A percentile compares a stretch with the other conserved stretches of the same genome.
These are phyloP conservation scores for Nomada fabriciana DNA, from an alignment of 2,888 invertebrate species.

Conservation along the genomic window DNA sequence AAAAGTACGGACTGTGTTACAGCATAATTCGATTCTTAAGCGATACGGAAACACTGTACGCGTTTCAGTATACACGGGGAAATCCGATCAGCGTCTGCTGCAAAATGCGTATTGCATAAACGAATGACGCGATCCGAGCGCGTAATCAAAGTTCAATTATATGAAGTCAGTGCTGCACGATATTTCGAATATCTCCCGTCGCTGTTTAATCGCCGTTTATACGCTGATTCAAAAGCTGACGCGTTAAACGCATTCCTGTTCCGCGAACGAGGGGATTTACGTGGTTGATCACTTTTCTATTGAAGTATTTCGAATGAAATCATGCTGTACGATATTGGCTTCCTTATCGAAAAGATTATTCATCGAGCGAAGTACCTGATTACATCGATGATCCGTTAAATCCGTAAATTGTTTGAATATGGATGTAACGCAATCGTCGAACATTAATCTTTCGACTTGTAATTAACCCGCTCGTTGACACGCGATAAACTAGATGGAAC, in stretches of 20 bases:
- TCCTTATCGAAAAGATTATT: neutral
- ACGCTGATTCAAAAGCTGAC: neutral
- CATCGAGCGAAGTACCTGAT: neutral
- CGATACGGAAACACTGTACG: neutral
- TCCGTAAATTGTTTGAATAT: neutral
- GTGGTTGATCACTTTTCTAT: neutral
- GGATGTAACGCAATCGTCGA: neutral
- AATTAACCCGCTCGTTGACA: constrained; percentile 35
- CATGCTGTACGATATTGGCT: neutral
- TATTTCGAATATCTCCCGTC: neutral
- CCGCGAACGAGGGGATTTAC: neutral
- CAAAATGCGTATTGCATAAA: constrained; percentile 42
- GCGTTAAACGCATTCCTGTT: neutral
- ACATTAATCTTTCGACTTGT: constrained; percentile 1
- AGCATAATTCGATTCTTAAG: constrained; percentile 13
- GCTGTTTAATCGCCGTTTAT: constrained; percentile 3
- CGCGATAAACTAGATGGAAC: constrained; percentile 2
- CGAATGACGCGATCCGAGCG: constrained; percentile 12
- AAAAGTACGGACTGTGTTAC: constrained; percentile 4
- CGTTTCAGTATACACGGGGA: constrained; percentile 12
- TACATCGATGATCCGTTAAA: no score
- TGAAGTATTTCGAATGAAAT: neutral
- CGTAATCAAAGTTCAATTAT: constrained; percentile 51
- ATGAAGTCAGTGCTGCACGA: constrained; percentile 28
- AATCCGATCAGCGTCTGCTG: constrained; percentile 18